phyloP scores from a whole-genome alignment of 2,888 invertebrate genomes.

The Cheilosia impressa region DNA sequence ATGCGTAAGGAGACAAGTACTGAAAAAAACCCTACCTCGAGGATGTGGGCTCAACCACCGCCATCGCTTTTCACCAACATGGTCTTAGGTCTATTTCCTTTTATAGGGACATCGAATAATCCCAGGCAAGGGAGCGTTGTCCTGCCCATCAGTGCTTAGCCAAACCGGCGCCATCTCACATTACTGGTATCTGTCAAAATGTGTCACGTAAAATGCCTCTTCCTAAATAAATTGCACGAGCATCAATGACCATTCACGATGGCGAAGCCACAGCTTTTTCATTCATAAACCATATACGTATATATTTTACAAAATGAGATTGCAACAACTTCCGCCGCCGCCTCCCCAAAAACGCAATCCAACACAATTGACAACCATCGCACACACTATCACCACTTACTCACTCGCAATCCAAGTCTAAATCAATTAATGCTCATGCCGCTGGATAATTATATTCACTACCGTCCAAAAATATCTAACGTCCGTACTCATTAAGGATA shows the following conservation, averaged over 20 bases:
- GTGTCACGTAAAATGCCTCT: no score
- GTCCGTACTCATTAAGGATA: constrained; percentile 13
- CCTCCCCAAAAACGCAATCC: neutral
- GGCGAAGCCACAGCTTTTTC: neutral
- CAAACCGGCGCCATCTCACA: no score
- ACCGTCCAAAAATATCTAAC: constrained; percentile 7
- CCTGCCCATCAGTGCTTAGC: no score
- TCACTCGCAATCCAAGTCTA: constrained; percentile 19
- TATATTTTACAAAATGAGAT: neutral
- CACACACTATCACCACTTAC: constrained; percentile 8
- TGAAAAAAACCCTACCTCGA: no score
- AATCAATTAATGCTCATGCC: constrained; percentile 46
- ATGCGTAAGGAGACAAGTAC: no score
- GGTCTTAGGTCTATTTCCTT: no score
- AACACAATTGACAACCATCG: constrained; percentile 10
- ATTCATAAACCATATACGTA: neutral
- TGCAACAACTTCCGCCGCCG: neutral
- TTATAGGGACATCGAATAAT: no score
- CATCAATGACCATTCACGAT: neutral
- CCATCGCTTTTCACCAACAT: no score
- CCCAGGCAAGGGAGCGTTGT: no score
- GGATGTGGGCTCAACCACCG: no score
- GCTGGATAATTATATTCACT: constrained; percentile 53
- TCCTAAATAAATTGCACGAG: no score
- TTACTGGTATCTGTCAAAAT: no score